phyloP scores from a whole-genome alignment of 2,888 invertebrate species.

The Deladenus siricidicola region DNA sequence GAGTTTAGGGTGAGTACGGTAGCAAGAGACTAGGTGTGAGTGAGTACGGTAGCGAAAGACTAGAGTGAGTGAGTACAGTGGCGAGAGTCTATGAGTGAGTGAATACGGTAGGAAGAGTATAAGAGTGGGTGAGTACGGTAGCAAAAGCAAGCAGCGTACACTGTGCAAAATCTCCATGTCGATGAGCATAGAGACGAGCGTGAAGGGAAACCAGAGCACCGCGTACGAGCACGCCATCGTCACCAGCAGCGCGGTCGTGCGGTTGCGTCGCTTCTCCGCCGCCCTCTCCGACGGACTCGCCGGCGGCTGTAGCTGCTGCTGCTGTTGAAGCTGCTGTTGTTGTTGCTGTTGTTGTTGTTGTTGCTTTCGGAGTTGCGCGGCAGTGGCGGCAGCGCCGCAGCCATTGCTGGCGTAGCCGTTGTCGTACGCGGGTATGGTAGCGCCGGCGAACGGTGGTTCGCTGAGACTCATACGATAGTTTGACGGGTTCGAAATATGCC shows the following conservation, averaged over 20 bases:
- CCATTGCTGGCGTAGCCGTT: no score
- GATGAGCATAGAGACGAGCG: slow-evolving; percentile 45
- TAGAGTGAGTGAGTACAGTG: no score
- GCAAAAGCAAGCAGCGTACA: slow-evolving; percentile 6
- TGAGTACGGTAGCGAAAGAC: no score
- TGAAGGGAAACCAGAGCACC: slow-evolving; percentile 52
- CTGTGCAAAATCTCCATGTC: slow-evolving; percentile 41
- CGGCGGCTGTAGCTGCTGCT: not conserved
- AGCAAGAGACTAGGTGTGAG: no score
- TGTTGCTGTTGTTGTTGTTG: no score
- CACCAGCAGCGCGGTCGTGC: slow-evolving; percentile 40
- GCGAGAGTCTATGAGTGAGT: no score
- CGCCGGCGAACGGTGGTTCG: no score
- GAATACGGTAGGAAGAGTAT: not conserved
- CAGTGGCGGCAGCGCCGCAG: not conserved
- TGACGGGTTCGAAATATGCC: no score
- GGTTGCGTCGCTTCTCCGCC: slow-evolving; percentile 30
- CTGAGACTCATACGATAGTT: no score
- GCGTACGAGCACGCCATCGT: slow-evolving; percentile 52
- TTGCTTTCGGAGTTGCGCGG: not conserved
- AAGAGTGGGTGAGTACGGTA: not conserved
- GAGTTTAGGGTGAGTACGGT: slow-evolving; percentile 1
- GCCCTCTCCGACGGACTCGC: slow-evolving; percentile 2
- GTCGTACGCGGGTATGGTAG: no score
- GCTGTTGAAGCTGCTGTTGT: not conserved